Evolutionary conservation across 2,888 invertebrate species (phyloP), one percentile per base, ranked within the genome.

Genomic region (Brenthis ino): DNA sequence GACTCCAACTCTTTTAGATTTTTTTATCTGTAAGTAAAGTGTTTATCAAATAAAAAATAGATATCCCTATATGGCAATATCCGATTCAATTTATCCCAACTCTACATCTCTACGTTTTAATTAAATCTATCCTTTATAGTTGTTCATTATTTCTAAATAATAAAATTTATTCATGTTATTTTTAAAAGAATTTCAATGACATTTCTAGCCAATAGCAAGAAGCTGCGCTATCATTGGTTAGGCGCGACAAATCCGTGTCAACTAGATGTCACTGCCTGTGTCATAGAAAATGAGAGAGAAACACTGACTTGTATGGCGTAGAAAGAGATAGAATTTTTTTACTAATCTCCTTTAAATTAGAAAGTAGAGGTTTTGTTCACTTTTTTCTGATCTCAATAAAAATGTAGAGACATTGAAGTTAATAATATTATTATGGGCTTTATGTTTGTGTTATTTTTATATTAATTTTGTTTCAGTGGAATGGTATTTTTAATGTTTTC

Each of bases 221-320:
- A 64, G 68, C 78, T 60, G 67, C 68, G 70, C 76, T 82, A 80
- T 82, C 81, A 89, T 88, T 89, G 88, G 87, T 75, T 76, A 74
- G 73, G 70, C 33, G 56, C 54, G 48, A 68, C 68, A 75, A 72
- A 63, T 54, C 63, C 63, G 63, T 78, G 80, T 80, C 78, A 77
- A 77, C 74, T 83, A 84, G 84, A 85, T 88, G 89, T 87, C 89
- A 88, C 83, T 79, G 82, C 80, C 77, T 86, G 86, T 85, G 53
- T 53, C 63, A 63, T 63, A 63, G 53, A 43, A 63, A 53, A 63
- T 37, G 51, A 53, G 53, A 53, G 6, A 8, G 53, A 53, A 53
- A 43, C 20, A 63, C 20, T 1, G 11, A 20, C 51, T 37, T 37
- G 63, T 53, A 63, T 14, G 43, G 43, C 6, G 20, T 63, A 43